Evolutionary conservation across 2,797 vertebrate species (phyloP), one percentile per base, ranked within the genome.

Genomic region (Remorina albescens): DNA sequence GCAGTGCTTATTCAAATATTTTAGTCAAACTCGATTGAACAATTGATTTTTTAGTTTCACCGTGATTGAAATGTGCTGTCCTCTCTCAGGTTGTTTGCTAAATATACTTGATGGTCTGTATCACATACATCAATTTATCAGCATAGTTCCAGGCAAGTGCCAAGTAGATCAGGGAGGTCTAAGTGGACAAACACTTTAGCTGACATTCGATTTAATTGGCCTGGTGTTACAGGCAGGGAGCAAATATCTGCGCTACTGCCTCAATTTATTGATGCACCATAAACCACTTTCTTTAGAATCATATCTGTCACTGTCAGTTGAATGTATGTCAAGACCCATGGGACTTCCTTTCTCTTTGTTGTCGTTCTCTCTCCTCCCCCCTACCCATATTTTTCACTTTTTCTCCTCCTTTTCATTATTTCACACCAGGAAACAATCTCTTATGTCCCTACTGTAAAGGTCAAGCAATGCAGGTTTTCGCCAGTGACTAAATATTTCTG

Each of bases 271-370:
- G 80, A 82, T 75, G 74, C 54, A 83, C 71, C 66, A 49, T 79
- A 78, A 74, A 72, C 59, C 76, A 47, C 74, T 82, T 87, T 81
- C 79, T 80, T 77, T 65, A 71, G 74, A 84, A 86, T 78, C 82
- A 63, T 77, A 89, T 92, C 85, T 80, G 76, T 92, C 85, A 77
- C 69, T 82, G 87, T 90, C 85, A 81, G 80, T 56, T 55, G 69
- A 89, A 92, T 92, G 78, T 92, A 61, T 93, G 92, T 89, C 90
- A 90, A 68, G 57, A 62, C 90, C 65, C 77, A 9, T 8, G 87
- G 82, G 89, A 71, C 53, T 60, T 37, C 37, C 47, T 73, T 6
- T 75, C 64, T 60, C 36, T 47, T n/a, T n/a, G n/a, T n/a, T n/a
- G n/a, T n/a, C n/a, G n/a, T n/a, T n/a, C n/a, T n/a, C n/a, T n/a